phyloP scores from a whole-genome alignment of 2,113 vertebrate species.

The Xiphophorus maculatus region DNA sequence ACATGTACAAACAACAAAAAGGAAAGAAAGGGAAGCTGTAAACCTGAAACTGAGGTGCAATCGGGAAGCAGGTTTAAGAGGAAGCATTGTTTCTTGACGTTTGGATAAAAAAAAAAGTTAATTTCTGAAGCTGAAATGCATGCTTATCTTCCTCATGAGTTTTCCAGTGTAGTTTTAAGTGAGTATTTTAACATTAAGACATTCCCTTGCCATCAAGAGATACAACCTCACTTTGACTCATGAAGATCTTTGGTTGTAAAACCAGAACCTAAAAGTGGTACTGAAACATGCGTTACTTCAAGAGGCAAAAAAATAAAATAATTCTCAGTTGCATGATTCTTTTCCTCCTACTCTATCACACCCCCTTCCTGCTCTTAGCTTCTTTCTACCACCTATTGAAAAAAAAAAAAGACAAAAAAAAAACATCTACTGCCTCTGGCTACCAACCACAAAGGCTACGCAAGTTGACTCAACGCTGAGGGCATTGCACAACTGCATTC shows the following conservation, averaged over 20 bases:
- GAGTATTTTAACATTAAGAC: not conserved
- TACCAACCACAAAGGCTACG: constrained; percentile 54
- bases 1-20: constrained; percentile 27
- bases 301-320: constrained; percentile 4
- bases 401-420: not conserved
- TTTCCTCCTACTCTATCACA: constrained; percentile 51
- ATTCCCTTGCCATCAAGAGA: not conserved
- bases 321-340: constrained; percentile 47
- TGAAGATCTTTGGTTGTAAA: not conserved
- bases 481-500: constrained; percentile 61
- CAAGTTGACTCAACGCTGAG: constrained; percentile 57
- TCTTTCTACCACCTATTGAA: constrained; percentile 34
- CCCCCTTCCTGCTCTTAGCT: constrained; percentile 12
- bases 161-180: not conserved
- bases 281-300: constrained; percentile 39
- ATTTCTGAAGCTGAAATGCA: not conserved
- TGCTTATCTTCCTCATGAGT: not conserved
- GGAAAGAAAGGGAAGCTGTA: not conserved
- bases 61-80: not conserved
- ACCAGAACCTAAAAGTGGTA: constrained; percentile 9
- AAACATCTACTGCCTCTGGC: constrained; percentile 56
- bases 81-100: constrained; percentile 1
- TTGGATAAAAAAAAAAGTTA: not conserved
- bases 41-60: constrained; percentile 7
- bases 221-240: not conserved